Base-by-base conservation (phyloP, 2,888 invertebrate genomes). In the Coelopa pilipes region DNA sequence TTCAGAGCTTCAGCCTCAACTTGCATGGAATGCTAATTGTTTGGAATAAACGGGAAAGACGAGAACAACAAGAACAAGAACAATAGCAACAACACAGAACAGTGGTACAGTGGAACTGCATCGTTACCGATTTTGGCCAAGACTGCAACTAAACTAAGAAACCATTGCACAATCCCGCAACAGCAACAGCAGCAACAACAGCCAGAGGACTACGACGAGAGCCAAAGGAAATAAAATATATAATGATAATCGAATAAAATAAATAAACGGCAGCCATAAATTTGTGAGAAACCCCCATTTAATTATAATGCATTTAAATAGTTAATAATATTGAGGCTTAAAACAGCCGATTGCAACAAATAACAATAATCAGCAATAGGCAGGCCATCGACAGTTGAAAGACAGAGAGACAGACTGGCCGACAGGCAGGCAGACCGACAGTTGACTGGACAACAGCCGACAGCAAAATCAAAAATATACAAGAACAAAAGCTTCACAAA, bases 271-370 rank as follows among this genome's bases (percentile, higher is more conserved):
- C 69, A 69, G 59, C 57, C 17, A 69, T 69, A 57, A 69, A 69
- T 69, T 62, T 62, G 11, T 34, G 17, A 53, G 15, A 62, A 63
- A 62, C 55, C 53, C 12, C 24, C 62, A 71, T 63, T 65, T 71
- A 65, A 71, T 65, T 65, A 55, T 55, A 71, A 65, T 71, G 60
- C 45, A 65, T 71, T 71, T 63, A 46, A 63, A 71, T 71, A 46
- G 55, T 71, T 65, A 65, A 53, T 71, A 15, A 15, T 71, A 65
- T 65, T 71, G 65, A 70, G 49, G 34, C 34, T 34, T 34, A 34
- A 34, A 34, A 34, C 34, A 34, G 7, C 15, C n/a, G n/a, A 53
- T 15, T 53, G 53, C 53, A 53, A 53, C 53, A 45, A 59, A 70
- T 47, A 47, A 49, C 15, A 47, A 60, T 59, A 60, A 70, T 60